Evolutionary conservation across 2,888 invertebrate species (phyloP).

Genomic region (Pollenia griseotomentosa): DNA sequence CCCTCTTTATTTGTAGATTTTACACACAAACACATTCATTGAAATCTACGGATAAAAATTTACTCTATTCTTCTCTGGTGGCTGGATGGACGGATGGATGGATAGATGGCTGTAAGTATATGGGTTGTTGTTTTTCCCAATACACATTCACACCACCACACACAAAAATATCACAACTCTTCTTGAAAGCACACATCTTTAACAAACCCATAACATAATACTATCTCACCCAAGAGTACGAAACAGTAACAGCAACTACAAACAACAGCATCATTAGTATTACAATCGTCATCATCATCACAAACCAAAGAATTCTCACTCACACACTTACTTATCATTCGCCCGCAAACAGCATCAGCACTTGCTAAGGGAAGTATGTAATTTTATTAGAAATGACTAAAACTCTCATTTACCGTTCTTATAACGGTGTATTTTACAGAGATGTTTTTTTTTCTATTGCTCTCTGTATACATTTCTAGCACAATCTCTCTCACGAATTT

Average conservation of each 20-base stretch:
- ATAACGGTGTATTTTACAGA: slow-evolving; percentile 48
- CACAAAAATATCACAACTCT: slow-evolving; percentile 67
- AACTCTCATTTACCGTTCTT: slow-evolving; percentile 20
- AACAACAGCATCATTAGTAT: slow-evolving; percentile 31
- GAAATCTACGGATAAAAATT: slow-evolving; percentile 49
- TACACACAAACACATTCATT: slow-evolving; percentile 37
- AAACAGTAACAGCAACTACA: slow-evolving; percentile 53
- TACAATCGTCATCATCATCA: slow-evolving; percentile 40
- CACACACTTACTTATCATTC: slow-evolving; percentile 12
- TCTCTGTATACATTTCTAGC: slow-evolving; percentile 15
- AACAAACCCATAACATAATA: slow-evolving; percentile 12
- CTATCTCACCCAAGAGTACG: slow-evolving; percentile 62
- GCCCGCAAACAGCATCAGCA: slow-evolving; percentile 21
- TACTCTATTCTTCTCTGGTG: slow-evolving; percentile 60
- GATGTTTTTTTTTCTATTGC: slow-evolving; percentile 17
- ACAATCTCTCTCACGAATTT: neutral
- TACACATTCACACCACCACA: slow-evolving; percentile 21
- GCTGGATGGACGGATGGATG: slow-evolving; percentile 74
- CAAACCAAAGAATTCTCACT: slow-evolving; percentile 21
- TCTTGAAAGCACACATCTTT: slow-evolving; percentile 30
- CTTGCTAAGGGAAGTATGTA: slow-evolving; percentile 45
- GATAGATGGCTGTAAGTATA: slow-evolving; percentile 47
- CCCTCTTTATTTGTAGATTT: slow-evolving; percentile 68
- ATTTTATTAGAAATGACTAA: neutral
- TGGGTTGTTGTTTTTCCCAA: slow-evolving; percentile 38